phyloP scores from a whole-genome alignment of 2,888 invertebrate genomes.

The Leptopilina myrica region DNA sequence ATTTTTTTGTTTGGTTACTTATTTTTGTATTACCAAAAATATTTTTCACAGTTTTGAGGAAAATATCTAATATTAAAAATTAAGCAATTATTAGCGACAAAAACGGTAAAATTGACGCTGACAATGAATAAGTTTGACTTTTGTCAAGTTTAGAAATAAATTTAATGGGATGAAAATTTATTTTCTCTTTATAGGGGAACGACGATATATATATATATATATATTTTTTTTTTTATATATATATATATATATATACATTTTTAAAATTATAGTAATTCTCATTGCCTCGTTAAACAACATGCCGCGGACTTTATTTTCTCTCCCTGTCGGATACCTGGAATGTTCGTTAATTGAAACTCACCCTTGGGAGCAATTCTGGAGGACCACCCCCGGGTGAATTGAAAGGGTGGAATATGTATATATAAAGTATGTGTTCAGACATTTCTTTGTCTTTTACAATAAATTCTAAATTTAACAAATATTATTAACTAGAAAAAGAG shows the following conservation, averaged over 20 bases:
- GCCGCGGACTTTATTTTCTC: slow-evolving; percentile 37
- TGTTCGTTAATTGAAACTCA: slow-evolving; percentile 39
- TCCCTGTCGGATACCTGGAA: slow-evolving; percentile 22
- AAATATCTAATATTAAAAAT: too few species aligned
- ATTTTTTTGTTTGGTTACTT: too few species aligned
- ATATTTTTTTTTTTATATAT: too few species aligned
- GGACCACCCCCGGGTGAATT: slow-evolving; percentile 25
- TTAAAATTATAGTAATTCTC: slow-evolving; percentile 20
- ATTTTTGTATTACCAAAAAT: too few species aligned
- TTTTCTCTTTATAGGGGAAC: neutral
- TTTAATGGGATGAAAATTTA: neutral
- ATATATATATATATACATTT: slow-evolving; percentile 1
- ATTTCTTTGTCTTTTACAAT: slow-evolving; percentile 18
- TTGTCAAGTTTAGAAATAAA: too few species aligned
- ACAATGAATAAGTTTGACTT: too few species aligned
- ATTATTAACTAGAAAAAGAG: neutral
- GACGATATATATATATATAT: too few species aligned
- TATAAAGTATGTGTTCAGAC: slow-evolving; percentile 2
- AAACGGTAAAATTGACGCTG: too few species aligned
- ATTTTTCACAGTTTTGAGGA: too few species aligned
- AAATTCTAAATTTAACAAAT: slow-evolving; percentile 1
- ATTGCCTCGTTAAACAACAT: slow-evolving; percentile 28
- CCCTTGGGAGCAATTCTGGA: slow-evolving; percentile 37
- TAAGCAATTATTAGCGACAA: too few species aligned
- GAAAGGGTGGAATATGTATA: slow-evolving; percentile 24